Evolutionary conservation across 2,797 vertebrate species (phyloP).

Genomic region (Ambastaia sidthimunki): DNA sequence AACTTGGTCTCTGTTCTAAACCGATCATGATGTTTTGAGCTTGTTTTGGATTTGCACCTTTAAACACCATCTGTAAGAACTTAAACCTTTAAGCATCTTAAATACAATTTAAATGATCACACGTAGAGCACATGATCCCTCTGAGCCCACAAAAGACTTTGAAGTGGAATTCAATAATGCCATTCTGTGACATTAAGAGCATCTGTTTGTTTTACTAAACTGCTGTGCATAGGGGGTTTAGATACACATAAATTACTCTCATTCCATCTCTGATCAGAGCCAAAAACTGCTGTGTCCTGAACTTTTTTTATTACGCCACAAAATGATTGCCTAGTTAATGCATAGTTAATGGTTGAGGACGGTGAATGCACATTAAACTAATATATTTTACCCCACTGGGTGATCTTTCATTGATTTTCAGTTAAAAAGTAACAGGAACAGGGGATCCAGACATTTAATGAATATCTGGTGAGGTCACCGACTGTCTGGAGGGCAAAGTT

Average conservation of each 20-base stretch:
- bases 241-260: not conserved
- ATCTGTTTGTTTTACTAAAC: not conserved
- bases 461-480: slow-evolving; percentile 34
- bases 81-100: slow-evolving; percentile 4
- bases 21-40: not conserved
- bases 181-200: not conserved
- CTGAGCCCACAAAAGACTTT: not conserved
- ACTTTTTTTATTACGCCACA: not conserved
- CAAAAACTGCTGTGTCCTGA: not conserved
- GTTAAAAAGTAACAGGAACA: slow-evolving; percentile 59
- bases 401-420: slow-evolving; percentile 41
- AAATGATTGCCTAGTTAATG: slow-evolving; percentile 10
- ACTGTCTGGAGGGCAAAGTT: slow-evolving; percentile 61
- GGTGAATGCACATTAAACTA: slow-evolving; percentile 24
- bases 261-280: not conserved
- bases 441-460: slow-evolving; percentile 51
- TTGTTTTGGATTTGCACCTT: slow-evolving; percentile 16
- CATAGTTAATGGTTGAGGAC: slow-evolving; percentile 26
- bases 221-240: not conserved
- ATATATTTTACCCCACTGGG: slow-evolving; percentile 29
- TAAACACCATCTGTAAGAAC: slow-evolving; percentile 1
- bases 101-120: slow-evolving; percentile 10
- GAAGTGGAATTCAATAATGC: not conserved
- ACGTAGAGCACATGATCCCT: slow-evolving; percentile 12
- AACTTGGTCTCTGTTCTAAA: slow-evolving; percentile 17